Evolutionary conservation across 2,113 vertebrate genomes (phyloP).

Genomic region (Synodontis membranacea): DNA sequence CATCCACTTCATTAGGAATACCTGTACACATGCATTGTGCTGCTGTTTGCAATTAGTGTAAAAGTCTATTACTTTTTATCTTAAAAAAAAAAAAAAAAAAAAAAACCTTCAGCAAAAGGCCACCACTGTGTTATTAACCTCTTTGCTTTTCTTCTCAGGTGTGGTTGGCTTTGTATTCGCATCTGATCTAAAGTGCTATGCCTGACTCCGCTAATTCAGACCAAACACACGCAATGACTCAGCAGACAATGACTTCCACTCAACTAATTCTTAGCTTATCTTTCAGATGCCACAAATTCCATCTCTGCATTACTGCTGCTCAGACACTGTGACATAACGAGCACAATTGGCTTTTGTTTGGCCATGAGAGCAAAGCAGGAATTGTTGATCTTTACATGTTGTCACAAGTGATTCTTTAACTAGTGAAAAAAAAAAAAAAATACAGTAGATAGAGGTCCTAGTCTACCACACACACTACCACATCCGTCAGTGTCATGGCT

Average conservation of each 20-base stretch:
- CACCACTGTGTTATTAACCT: not conserved
- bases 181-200: not conserved
- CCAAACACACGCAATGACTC: constrained; percentile 25
- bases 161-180: not conserved
- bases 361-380: not conserved
- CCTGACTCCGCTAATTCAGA: not conserved
- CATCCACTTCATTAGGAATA: not conserved
- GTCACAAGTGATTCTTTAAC: not conserved
- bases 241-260: not conserved
- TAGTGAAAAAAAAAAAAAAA: not conserved
- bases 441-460: not conserved
- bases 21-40: not conserved
- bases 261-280: not conserved
- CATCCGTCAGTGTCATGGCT: not conserved
- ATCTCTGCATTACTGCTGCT: not conserved
- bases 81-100: not conserved
- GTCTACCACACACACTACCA: not conserved
- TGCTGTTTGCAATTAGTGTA: not conserved
- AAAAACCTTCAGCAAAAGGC: not conserved
- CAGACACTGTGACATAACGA: not conserved
- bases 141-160: not conserved
- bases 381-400: not conserved
- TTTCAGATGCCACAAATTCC: constrained; percentile 25
- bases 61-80: not conserved
- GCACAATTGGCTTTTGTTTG: not conserved